Percentiles rank a stretch among this genome's conserved stretches.
These are phyloP conservation scores for Daboia siamensis DNA, from an alignment of 2,113 vertebrate genomes.

Conservation along the genomic window DNA sequence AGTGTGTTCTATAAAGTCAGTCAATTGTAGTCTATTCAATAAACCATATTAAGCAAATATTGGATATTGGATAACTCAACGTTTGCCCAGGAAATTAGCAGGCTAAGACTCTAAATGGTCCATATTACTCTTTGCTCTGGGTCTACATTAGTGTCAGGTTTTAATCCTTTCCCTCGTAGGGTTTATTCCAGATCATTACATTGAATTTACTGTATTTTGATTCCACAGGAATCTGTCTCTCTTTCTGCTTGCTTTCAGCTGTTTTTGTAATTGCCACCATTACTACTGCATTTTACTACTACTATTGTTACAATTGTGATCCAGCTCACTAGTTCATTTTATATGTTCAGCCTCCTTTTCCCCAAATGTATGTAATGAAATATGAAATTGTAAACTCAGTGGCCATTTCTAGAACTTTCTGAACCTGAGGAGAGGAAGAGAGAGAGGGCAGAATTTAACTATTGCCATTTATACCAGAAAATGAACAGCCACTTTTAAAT, in stretches of 20 bases:
- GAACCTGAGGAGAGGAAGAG: not conserved
- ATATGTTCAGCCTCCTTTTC: conserved; percentile 41
- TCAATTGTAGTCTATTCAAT: not conserved
- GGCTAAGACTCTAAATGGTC: not conserved
- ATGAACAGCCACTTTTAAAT: not conserved
- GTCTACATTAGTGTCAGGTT: not conserved
- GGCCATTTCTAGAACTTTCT: not conserved
- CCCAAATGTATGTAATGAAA: conserved; percentile 32
- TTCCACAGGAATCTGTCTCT: conserved; percentile 49
- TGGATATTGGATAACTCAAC: not conserved
- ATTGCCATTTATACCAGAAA: too few relatives aligned
- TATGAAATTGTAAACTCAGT: not conserved
- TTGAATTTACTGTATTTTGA: conserved; percentile 67
- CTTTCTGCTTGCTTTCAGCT: not conserved
- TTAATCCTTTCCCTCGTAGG: not conserved
- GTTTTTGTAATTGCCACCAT: not conserved
- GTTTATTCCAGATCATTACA: conserved; percentile 33
- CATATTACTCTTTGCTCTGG: not conserved
- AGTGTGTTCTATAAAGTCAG: not conserved
- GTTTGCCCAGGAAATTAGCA: not conserved
- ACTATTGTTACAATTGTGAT: conserved; percentile 41
- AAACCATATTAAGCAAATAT: not conserved
- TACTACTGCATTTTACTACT: not conserved
- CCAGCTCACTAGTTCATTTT: conserved; percentile 42
- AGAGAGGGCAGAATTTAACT: not conserved